Base-by-base conservation (phyloP, 2,888 invertebrate species). In the Tridacna crocea region DNA sequence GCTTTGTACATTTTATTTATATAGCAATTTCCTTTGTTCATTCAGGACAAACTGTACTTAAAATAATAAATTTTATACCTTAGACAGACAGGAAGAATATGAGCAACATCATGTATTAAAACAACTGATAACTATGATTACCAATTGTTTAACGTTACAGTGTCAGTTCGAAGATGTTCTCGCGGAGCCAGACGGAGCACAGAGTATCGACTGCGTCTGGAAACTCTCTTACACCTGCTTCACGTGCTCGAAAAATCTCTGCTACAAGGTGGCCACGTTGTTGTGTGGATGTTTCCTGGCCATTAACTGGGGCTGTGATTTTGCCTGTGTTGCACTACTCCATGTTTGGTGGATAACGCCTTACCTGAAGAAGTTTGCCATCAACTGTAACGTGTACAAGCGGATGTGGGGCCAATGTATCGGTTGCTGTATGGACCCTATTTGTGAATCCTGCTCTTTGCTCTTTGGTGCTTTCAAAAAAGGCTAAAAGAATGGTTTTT, bases 271-370 rank as follows among this genome's bases (percentile, higher is more conserved):
- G 72, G 95, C 97, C 60, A 96, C 96, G 0, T 96, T 96, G 72
- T 90, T 97, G 26, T 95, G 96, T 13, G 97, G 96, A 0, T 96
- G 97, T 13, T 95, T 96, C 47, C 95, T 96, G 76, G 96, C 97
- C 0, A 95, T 96, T 79, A 94, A 96, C 85, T 95, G 96, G 60
- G 91, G 91, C 27, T 90, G 88, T 70, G 82, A 88, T 72, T 91
- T 91, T 72, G 91, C 89, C 12, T 79, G 96, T 88, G 94, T 97
- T 11, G 96, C 97, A 2, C 90, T 90, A 79, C 15, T 73, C 26
- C 96, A 97, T 95, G 96, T 97, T 91, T 97, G 97, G 97, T 96
- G 96, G 92, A 95, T 96, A 26, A 96, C 96, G 0, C 97, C 97
- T 0, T 96, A 96, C 82, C 94, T 97, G 72, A 95, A 96, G 79